Base-by-base conservation (phyloP, 1,140 invertebrate species). In the Plutomurus gul region DNA sequence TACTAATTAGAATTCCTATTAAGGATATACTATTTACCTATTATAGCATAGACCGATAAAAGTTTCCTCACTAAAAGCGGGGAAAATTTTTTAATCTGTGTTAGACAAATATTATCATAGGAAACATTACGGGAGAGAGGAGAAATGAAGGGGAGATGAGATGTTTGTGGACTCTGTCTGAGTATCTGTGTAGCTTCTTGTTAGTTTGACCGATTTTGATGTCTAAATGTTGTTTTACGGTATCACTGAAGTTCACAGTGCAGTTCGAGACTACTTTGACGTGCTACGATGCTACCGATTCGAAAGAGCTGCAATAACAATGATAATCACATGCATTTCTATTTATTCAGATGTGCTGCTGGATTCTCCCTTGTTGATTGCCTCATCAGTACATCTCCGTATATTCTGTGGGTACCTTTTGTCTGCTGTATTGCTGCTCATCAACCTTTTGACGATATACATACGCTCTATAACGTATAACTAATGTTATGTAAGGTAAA, bases 21-120 rank as follows among this genome's bases (percentile, higher is more conserved):
- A 20, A 22, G 46, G 16, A 18, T 0, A 7, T 4, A 10, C 1
- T 20, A 7, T 7, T 51, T 8, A 1, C 0, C 20, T 51, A 22
- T 51, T 18, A 49, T 49, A 20, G 16, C 1, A 4, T 6, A 47
- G 18, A 47, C 4, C 2, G 4, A 6, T 16, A 51, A 30, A 30
- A 49, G 40, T 30, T n/a, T 30, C 56, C 40, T 27, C 37, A 43
- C 75, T 30, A 60, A 20, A 56, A 65, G 75, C 70, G 75, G 18
- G 46, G 40, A 70, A 76, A 76, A 75, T 75, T 76, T 76, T 76
- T 76, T 76, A 76, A 76, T 76, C 75, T 70, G 51, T 76, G 75
- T 76, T 76, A 76, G 16, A 18, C 20, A 60, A 76, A 76, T 76
- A 70, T 76, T 76, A 27, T 46, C 16, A 18, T 56, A 36, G 51